Conservation (phyloP, 2,888 invertebrate genomes). For the Cryptops parisi region DNA sequence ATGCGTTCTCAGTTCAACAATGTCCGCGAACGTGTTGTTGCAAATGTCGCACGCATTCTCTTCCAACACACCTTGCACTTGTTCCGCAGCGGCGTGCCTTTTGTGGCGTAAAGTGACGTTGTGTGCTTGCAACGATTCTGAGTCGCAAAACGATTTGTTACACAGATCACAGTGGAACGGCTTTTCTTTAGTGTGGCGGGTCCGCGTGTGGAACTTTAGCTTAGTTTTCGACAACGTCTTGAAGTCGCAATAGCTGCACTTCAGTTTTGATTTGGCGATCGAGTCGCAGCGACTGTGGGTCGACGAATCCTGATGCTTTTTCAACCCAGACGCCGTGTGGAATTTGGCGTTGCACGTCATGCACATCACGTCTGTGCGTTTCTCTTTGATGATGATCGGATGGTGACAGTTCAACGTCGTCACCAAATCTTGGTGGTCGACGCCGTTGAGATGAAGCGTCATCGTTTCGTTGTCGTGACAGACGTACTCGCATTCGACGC, state of each 20-base stretch:
- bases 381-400: constrained; percentile 49
- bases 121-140: not conserved
- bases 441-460: constrained; percentile 49
- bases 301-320: not conserved
- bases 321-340: not conserved
- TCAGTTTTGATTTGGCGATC: not conserved
- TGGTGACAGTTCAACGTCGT: constrained; percentile 63
- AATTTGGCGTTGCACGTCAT: not conserved
- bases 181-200: constrained; percentile 41
- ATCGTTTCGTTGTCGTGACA: constrained; percentile 48
- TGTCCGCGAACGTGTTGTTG: constrained; percentile 37
- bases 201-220: not conserved
- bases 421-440: constrained; percentile 55
- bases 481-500: constrained; percentile 40
- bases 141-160: constrained; percentile 44
- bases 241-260: not conserved
- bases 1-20: constrained; percentile 47
- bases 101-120: constrained; percentile 55
- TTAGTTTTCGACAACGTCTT: not conserved
- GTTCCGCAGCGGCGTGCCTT: constrained; percentile 43
- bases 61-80: constrained; percentile 31
- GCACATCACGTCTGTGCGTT: constrained; percentile 3
- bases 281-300: not conserved
- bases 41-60: constrained; percentile 52
- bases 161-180: constrained; percentile 52